Evolutionary conservation across 2,113 vertebrate species (phyloP).

Genomic region (Taxidea taxus): DNA sequence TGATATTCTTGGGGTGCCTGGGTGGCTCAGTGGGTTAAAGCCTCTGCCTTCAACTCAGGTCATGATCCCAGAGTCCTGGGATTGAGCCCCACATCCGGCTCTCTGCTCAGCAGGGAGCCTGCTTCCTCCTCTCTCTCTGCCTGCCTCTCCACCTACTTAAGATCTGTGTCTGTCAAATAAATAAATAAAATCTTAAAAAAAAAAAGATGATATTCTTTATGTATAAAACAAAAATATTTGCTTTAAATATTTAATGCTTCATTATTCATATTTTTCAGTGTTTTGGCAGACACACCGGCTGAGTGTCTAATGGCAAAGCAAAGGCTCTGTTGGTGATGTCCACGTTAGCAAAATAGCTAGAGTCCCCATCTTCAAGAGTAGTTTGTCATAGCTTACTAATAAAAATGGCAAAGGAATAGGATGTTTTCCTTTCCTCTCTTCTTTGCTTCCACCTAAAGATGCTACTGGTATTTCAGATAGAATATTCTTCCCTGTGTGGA

Average conservation of each 20-base stretch:
- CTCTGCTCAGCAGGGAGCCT: too few relatives aligned
- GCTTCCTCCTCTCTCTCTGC: too few relatives aligned
- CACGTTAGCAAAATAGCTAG: not conserved
- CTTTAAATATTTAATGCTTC: not conserved
- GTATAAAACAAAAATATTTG: not conserved
- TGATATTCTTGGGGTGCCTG: too few relatives aligned
- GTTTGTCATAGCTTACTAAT: not conserved
- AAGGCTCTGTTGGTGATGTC: not conserved
- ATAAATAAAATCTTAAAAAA: too few relatives aligned
- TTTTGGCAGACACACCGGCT: not conserved
- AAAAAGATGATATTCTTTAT: not conserved
- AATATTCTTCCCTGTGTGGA: not conserved
- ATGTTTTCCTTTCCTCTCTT: too few relatives aligned
- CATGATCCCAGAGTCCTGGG: too few relatives aligned
- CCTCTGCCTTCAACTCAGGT: too few relatives aligned
- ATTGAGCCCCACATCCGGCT: too few relatives aligned
- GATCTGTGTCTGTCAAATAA: too few relatives aligned
- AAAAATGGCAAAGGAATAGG: not conserved
- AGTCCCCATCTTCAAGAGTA: not conserved
- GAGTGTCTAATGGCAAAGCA: not conserved
- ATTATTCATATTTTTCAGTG: not conserved
- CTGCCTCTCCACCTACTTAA: too few relatives aligned
- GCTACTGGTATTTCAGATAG: not conserved
- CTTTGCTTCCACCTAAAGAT: too few relatives aligned
- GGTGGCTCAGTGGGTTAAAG: too few relatives aligned